Conservation (phyloP, 92 coral and sea anemone species). For the Bergia sp. region DNA sequence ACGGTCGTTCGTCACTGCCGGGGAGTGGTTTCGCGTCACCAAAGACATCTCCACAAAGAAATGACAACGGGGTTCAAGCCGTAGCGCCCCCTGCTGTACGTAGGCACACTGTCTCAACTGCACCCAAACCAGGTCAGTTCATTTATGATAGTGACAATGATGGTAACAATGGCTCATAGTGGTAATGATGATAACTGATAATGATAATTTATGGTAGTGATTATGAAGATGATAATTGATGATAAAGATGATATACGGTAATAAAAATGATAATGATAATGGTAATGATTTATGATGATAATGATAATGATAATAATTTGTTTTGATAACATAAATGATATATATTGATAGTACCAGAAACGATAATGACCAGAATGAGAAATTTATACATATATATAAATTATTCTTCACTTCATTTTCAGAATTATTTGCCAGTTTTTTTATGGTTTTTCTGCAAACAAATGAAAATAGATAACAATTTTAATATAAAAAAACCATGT, state of each 20-base stretch:
- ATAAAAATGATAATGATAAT: not conserved
- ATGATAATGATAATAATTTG: no score
- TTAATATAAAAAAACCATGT: no score
- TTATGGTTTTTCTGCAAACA: no score
- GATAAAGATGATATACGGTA: not conserved
- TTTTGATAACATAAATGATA: no score
- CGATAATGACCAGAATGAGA: no score
- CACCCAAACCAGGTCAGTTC: constrained; percentile 32
- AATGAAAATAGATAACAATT: no score
- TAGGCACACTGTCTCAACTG: constrained; percentile 25
- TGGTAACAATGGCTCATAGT: not conserved
- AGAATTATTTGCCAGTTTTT: no score
- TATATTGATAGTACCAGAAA: no score
- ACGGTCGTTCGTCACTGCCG: constrained; percentile 24
- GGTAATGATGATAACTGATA: not conserved
- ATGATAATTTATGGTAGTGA: not conserved
- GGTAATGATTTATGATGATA: not conserved
- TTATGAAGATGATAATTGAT: not conserved
- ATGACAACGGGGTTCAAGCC: constrained; percentile 13
- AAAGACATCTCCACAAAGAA: constrained; percentile 12
- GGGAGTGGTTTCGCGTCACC: constrained; percentile 1
- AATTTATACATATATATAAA: no score
- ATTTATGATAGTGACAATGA: not conserved
- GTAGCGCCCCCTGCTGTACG: constrained; percentile 28
- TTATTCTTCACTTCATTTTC: no score